Conservation (phyloP, 2,797 vertebrate species). For the Falco concolor region DNA sequence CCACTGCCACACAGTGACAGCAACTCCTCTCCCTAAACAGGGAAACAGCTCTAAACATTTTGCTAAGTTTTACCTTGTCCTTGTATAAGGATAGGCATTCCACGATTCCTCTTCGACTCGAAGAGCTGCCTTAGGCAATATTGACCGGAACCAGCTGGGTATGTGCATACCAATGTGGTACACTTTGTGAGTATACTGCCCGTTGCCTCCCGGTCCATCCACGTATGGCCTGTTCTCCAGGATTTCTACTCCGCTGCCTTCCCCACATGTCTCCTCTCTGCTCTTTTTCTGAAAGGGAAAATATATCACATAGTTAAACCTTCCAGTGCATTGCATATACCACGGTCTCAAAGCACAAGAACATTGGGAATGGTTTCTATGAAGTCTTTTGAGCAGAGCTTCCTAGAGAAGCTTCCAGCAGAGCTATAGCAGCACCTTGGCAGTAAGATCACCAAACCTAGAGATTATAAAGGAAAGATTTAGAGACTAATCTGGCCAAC, state of each 20-base stretch:
- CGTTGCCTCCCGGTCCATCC: slow-evolving; percentile 90
- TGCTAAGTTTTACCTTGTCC: slow-evolving; percentile 80
- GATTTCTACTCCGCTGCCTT: slow-evolving; percentile 97
- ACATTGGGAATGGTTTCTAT: not conserved
- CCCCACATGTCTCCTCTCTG: slow-evolving; percentile 93
- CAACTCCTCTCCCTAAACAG: not conserved
- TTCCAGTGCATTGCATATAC: fast-evolving
- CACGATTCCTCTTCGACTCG: slow-evolving; percentile 93
- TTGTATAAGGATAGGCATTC: slow-evolving; percentile 94
- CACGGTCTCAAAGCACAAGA: not conserved
- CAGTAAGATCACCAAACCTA: not conserved
- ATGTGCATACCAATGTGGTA: slow-evolving; percentile 99
- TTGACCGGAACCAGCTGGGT: slow-evolving; percentile 96
- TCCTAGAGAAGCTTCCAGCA: not conserved
- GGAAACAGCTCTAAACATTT: not conserved
- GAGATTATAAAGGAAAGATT: not conserved
- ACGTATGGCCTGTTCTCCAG: slow-evolving; percentile 94
- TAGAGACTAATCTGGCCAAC: not conserved
- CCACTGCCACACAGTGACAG: not conserved
- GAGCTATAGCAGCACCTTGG: not conserved
- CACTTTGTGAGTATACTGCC: slow-evolving; percentile 98
- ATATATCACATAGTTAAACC: fast-evolving
- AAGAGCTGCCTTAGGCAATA: slow-evolving; percentile 91
- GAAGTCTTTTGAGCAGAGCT: not conserved
- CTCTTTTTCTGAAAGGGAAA: slow-evolving; percentile 89